These are phyloP conservation scores for Chloropsis cyanopogon DNA, from an alignment of 2,113 vertebrate genomes.

Conservation along the genomic window DNA sequence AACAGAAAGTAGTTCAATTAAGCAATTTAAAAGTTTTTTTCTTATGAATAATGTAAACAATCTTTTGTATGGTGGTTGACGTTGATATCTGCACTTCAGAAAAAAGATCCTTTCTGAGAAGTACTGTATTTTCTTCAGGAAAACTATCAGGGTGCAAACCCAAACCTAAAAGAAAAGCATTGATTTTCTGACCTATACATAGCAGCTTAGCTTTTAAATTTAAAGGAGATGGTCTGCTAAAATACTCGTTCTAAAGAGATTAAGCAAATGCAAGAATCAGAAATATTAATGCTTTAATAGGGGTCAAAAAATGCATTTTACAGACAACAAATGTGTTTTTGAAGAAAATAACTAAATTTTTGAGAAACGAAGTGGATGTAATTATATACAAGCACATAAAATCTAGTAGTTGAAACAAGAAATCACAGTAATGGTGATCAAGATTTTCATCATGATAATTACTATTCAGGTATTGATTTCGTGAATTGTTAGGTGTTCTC, in stretches of 20 bases:
- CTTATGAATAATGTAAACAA: accelerated
- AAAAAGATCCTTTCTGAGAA: neutral
- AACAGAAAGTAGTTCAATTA: neutral
- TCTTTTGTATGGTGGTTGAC: neutral
- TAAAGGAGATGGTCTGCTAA: neutral
- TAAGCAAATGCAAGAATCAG: neutral
- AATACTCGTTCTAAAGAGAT: neutral
- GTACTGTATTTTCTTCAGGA: neutral
- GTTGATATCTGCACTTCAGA: neutral
- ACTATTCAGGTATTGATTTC: neutral
- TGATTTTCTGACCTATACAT: neutral
- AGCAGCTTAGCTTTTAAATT: neutral
- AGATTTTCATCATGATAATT: neutral
- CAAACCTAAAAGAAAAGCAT: neutral
- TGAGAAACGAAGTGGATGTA: neutral
- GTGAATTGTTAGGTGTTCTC: neutral
- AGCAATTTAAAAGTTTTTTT: neutral
- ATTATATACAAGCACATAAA: neutral
- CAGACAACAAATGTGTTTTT: neutral
- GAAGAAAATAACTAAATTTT: neutral
- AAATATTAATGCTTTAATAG: neutral
- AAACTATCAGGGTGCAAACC: neutral
- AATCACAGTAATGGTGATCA: neutral
- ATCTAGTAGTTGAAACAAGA: neutral
- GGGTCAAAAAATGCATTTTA: neutral